phyloP scores from a whole-genome alignment of 2,797 vertebrate genomes.

The Propithecus deckenii region DNA sequence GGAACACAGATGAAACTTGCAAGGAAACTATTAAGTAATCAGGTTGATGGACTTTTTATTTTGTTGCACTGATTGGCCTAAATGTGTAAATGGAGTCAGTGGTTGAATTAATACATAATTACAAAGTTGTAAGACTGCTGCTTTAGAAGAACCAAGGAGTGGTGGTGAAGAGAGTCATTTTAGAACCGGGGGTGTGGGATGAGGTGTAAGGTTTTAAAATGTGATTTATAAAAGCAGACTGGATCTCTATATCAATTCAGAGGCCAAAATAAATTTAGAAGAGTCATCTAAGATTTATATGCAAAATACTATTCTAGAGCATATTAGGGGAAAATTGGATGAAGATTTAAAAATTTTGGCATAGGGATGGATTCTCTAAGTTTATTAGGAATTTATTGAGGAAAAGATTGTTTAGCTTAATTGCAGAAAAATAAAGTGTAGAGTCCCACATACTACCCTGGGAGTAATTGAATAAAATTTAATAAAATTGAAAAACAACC shows the following conservation, averaged over 20 bases:
- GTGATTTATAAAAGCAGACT: background rate
- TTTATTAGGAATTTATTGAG: background rate
- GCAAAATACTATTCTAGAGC: constrained; percentile 1
- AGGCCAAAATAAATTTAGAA: constrained; percentile 29
- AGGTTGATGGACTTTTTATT: background rate
- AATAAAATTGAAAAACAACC: background rate
- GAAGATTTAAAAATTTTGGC: background rate
- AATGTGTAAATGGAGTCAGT: background rate
- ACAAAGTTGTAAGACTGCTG: background rate
- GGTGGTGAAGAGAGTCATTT: background rate
- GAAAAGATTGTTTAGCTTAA: background rate
- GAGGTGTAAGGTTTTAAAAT: background rate
- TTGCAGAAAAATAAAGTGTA: background rate
- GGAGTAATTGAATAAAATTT: background rate
- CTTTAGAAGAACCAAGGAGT: background rate
- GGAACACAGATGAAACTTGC: background rate
- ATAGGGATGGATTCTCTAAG: background rate
- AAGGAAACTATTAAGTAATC: background rate
- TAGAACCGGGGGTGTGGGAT: background rate
- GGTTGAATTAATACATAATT: background rate
- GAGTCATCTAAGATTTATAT: background rate
- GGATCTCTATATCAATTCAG: background rate
- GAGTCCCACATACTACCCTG: background rate
- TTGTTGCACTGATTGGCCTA: background rate
- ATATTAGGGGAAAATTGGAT: background rate